phyloP scores from a whole-genome alignment of 2,113 vertebrate species.

The Paratilapia polleni region DNA sequence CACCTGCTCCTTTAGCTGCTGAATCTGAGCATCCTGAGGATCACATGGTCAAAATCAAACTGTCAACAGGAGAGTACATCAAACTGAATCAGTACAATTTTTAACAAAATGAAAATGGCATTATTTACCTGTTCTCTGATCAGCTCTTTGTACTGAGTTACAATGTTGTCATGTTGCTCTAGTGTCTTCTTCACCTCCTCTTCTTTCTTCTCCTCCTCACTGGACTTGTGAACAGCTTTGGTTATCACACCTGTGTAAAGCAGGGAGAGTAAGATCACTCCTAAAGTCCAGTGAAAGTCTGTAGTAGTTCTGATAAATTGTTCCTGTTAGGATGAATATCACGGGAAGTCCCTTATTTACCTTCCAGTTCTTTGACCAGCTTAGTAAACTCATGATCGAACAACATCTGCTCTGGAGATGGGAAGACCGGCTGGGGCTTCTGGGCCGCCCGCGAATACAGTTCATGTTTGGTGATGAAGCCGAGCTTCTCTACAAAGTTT shows the following conservation, averaged over 20 bases:
- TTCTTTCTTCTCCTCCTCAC: slow-evolving; percentile 97
- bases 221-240: slow-evolving; percentile 97
- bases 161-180: slow-evolving; percentile 97
- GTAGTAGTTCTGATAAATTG: not conserved
- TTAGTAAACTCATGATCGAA: slow-evolving; percentile 99
- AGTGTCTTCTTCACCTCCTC: slow-evolving; percentile 98
- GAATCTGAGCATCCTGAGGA: slow-evolving; percentile 89
- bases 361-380: slow-evolving; percentile 96
- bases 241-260: slow-evolving; percentile 88
- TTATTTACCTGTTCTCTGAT: slow-evolving; percentile 92
- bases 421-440: slow-evolving; percentile 94
- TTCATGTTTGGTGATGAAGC: slow-evolving; percentile 97
- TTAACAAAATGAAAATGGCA: not conserved
- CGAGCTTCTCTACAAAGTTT: slow-evolving; percentile 96
- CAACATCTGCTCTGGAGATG: slow-evolving; percentile 94
- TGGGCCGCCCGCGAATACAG: slow-evolving; percentile 95
- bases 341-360: slow-evolving; percentile 73
- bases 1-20: slow-evolving; percentile 90
- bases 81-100: not conserved
- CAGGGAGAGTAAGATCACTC: not conserved
- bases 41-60: not conserved
- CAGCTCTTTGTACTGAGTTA: slow-evolving; percentile 97
- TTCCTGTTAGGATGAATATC: not conserved
- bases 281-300: not conserved
- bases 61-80: not conserved